These are phyloP conservation scores for Cerastis leucographa DNA, from an alignment of 2,888 invertebrate species.

Conservation along the genomic window DNA sequence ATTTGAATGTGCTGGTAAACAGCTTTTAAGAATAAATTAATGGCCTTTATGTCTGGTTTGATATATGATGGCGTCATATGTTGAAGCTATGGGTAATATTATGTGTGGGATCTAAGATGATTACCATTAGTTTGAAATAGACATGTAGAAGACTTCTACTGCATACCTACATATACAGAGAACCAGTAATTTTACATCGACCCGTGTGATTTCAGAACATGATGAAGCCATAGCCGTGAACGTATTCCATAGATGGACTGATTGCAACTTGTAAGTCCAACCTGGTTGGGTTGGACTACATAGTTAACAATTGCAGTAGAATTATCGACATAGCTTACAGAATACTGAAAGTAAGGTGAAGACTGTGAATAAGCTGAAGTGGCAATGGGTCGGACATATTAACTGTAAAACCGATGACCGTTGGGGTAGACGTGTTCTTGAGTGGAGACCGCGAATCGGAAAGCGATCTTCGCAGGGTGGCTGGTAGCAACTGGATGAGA, in stretches of 20 bases:
- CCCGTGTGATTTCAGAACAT: background rate
- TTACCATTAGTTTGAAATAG: background rate
- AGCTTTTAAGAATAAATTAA: conserved; percentile 2
- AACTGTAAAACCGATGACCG: no score
- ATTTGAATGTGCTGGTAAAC: background rate
- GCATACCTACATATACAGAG: background rate
- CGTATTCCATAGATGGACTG: background rate
- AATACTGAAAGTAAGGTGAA: no score
- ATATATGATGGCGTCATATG: background rate
- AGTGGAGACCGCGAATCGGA: no score
- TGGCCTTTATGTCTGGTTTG: background rate
- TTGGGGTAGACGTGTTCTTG: no score
- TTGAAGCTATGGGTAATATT: background rate
- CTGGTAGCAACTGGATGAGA: no score
- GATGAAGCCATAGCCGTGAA: background rate
- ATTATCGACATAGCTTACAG: no score
- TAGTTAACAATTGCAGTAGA: background rate
- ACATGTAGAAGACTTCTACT: background rate
- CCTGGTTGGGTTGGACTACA: no score
- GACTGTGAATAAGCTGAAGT: no score
- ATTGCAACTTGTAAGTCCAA: background rate
- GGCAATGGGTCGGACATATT: no score
- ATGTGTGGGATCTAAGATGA: background rate
- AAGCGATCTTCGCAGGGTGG: no score
- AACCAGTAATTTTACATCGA: background rate